Conservation (phyloP, 2,888 invertebrate species). For the Mimachlamys varia region DNA sequence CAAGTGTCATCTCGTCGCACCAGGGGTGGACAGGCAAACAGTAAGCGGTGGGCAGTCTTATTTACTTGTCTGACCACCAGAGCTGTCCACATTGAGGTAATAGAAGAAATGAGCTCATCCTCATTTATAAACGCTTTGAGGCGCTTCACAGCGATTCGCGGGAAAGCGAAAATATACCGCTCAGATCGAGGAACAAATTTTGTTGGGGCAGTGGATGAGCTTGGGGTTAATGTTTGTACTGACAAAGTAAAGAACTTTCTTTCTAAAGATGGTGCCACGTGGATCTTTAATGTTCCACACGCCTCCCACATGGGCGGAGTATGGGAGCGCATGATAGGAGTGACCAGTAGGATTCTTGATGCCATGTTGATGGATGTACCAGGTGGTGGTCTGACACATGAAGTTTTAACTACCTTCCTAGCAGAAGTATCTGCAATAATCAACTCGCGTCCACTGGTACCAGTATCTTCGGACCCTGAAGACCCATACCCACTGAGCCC, state of each 20-base stretch:
- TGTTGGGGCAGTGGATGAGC: background rate
- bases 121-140: background rate
- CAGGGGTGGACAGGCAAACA: background rate
- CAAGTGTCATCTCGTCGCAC: background rate
- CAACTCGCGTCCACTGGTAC: constrained; percentile 54
- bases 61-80: background rate
- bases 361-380: constrained; percentile 44
- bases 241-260: background rate
- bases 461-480: constrained; percentile 53
- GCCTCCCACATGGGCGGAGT: too few relatives aligned
- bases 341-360: constrained; percentile 48
- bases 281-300: too few relatives aligned
- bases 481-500: constrained; percentile 50
- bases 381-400: constrained; percentile 49
- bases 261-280: background rate
- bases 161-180: background rate
- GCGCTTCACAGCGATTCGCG: background rate
- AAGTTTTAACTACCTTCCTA: constrained; percentile 57
- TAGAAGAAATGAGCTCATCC: background rate
- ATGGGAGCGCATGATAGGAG: constrained; percentile 45
- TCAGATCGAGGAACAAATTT: background rate
- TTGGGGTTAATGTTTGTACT: background rate
- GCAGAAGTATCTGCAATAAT: constrained; percentile 53
- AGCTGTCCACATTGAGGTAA: background rate
- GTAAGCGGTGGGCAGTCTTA: background rate